A percentile compares a stretch with the other conserved stretches of the same genome.
These are phyloP conservation scores for Melanostigma gelatinosum DNA, from an alignment of 2,113 vertebrate genomes.

Conservation along the genomic window DNA sequence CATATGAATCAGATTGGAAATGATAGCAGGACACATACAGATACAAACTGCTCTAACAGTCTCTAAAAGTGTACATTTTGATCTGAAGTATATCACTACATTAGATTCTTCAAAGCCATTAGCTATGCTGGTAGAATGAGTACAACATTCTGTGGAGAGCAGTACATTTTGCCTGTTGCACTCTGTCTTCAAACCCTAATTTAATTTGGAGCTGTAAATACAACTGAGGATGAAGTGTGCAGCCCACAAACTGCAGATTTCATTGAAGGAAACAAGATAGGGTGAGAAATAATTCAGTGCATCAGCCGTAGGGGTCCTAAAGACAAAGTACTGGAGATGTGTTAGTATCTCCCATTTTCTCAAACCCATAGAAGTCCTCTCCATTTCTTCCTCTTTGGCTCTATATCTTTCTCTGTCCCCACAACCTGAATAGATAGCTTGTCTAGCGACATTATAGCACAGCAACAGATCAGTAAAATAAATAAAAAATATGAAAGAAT, in stretches of 20 bases:
- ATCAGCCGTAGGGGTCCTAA: constrained; percentile 45
- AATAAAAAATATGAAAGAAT: background rate
- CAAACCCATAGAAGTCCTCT: background rate
- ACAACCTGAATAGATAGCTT: constrained; percentile 26
- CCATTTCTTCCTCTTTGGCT: background rate
- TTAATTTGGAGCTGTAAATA: constrained; percentile 48
- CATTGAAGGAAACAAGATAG: constrained; percentile 36
- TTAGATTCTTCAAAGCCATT: background rate
- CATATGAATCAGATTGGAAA: background rate
- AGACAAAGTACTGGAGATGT: constrained; percentile 17
- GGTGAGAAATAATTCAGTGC: constrained; percentile 41
- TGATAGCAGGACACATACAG: background rate
- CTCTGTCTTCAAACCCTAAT: constrained; percentile 28
- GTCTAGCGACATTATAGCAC: constrained; percentile 13
- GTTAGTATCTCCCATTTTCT: constrained; percentile 18
- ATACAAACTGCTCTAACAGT: background rate
- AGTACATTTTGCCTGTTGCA: constrained; percentile 5
- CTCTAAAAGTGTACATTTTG: background rate
- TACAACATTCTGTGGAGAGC: background rate
- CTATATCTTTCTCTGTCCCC: background rate
- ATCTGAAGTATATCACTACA: background rate
- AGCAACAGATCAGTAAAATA: background rate
- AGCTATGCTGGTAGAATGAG: constrained; percentile 7
- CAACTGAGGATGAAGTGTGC: constrained; percentile 54
- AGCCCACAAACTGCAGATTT: constrained; percentile 44